phyloP scores from a whole-genome alignment of 2,888 invertebrate species.

The Tiphia femorata region DNA sequence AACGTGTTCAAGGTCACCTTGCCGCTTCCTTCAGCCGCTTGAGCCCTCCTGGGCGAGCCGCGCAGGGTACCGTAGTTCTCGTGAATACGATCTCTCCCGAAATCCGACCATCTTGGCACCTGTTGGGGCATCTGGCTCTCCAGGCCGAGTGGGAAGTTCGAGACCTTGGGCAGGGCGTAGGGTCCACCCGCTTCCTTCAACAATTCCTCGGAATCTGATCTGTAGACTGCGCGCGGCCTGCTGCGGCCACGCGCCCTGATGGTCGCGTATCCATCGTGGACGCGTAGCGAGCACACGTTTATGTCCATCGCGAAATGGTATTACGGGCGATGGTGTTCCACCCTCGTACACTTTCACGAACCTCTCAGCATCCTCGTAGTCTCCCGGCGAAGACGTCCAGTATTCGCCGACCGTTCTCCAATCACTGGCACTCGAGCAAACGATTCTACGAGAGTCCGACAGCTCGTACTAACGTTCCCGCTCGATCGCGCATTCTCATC shows the following conservation, averaged over 20 bases:
- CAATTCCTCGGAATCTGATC: constrained; percentile 50
- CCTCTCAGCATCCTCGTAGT: too few species aligned
- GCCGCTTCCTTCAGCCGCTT: constrained; percentile 16
- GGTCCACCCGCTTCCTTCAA: constrained; percentile 56
- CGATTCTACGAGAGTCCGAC: too few species aligned
- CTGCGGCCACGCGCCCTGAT: constrained; percentile 76
- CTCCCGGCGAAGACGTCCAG: too few species aligned
- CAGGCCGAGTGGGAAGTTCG: constrained; percentile 43
- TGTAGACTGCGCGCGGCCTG: constrained; percentile 58
- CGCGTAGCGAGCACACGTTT: constrained; percentile 69
- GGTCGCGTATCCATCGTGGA: constrained; percentile 91
- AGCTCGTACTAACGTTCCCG: too few species aligned
- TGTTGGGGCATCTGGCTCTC: constrained; percentile 47
- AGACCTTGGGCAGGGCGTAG: constrained; percentile 49
- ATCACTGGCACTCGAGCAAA: too few species aligned
- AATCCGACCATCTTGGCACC: constrained; percentile 56
- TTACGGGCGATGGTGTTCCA: too few species aligned
- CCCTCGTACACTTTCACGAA: too few species aligned
- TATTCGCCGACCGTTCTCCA: too few species aligned
- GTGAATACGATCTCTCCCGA: constrained; percentile 37
- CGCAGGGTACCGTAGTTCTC: constrained; percentile 61
- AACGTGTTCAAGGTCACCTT: constrained; percentile 55
- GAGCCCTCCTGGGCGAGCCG: constrained; percentile 23
- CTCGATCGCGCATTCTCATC: too few species aligned
- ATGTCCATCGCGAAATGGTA: constrained; percentile 63